Base-by-base conservation (phyloP, 2,888 invertebrate species). In the Andrena haemorrhoa region DNA sequence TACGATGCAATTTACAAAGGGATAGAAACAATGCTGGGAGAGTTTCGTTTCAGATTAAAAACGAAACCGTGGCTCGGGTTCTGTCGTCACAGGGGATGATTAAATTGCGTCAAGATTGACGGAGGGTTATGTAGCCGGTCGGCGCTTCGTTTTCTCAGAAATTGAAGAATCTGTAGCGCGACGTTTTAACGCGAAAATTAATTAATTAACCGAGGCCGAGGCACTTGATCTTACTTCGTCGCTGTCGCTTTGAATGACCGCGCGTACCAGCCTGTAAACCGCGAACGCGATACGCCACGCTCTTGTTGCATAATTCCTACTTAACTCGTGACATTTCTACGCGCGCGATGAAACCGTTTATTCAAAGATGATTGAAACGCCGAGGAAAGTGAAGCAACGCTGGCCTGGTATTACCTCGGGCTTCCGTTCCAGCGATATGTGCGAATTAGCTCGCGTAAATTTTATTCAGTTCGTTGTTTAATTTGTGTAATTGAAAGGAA, bases 11-110 rank as follows among this genome's bases (percentile, higher is more conserved):
- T 65, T 74, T 12, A 10, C n/a, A 26, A 29, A 23, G 56, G 8
- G 29, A 41, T 20, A n/a, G 35, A 20, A 73, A 35, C 20, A 58
- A 31, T 26, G 33, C 23, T 7, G 33, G 0, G 0, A 20, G 41
- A 47, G 49, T 53, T 66, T 31, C 66, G 31, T 47, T 31, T 29
- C 47, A n/a, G 35, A 58, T 51, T 73, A n/a, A 16, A 31, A 72
- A 35, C 7, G 16, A 31, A 33, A 26, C 12, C 33, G 16, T 12
- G 2, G 8, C 23, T 10, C 7, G 16, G 31, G 6, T 29, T 73
- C 60, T 35, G 60, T 33, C 66, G 33, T 47, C 58, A 3, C 16
- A 5, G 16, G 5, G 20, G 66, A 68, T 12, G 68, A 33, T 61
- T 33, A 49, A 66, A 47, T n/a, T 7, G 31, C 26, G 56, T 7